Evolutionary conservation across 2,113 vertebrate genomes (phyloP).

Genomic region (Pipra filicauda): DNA sequence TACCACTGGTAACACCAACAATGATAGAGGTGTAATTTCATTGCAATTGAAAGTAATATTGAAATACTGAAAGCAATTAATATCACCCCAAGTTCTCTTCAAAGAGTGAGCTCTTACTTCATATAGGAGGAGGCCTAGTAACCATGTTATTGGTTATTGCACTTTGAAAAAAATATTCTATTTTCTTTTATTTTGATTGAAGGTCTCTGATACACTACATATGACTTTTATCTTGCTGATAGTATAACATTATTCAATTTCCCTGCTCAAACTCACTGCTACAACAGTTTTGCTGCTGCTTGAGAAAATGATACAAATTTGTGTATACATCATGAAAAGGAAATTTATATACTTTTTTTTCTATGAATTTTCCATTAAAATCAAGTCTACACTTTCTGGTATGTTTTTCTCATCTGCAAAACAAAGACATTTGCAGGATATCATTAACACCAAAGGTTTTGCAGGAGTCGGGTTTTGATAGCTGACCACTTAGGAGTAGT

Average conservation of each 20-base stretch:
- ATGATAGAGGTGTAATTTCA: neutral
- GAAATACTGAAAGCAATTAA: neutral
- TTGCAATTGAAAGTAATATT: neutral
- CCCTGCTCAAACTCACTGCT: neutral
- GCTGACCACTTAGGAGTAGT: neutral
- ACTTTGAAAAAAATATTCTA: neutral
- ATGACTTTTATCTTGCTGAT: neutral
- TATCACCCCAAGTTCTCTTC: neutral
- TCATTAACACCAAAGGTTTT: neutral
- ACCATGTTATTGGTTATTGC: neutral
- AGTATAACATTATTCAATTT: neutral
- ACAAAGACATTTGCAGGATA: neutral
- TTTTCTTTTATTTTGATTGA: neutral
- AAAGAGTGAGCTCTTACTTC: neutral
- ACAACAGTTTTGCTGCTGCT: neutral
- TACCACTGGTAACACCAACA: neutral
- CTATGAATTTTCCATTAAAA: neutral
- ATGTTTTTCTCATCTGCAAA: neutral
- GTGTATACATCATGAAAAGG: neutral
- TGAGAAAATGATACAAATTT: neutral
- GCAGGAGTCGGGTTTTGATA: neutral
- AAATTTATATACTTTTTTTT: neutral
- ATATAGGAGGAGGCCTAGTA: neutral
- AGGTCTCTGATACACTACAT: neutral
- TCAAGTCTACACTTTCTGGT: neutral